Evolutionary conservation across 37 sponge, comb jelly and placozoan genomes (phyloP).

Genomic region (Beroe forskalii): DNA sequence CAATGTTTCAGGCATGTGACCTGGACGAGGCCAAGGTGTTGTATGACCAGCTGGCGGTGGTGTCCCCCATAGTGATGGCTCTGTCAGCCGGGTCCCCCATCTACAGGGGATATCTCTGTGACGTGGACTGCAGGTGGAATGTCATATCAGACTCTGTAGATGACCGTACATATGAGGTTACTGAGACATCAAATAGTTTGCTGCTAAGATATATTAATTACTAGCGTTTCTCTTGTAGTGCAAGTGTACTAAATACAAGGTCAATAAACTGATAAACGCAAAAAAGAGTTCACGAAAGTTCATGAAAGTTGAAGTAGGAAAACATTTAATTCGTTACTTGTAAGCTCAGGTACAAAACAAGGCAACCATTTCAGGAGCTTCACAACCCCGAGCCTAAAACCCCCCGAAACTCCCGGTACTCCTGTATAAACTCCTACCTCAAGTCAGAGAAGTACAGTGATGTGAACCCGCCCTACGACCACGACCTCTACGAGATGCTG

Average conservation of each 20-base stretch:
- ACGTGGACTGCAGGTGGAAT: constrained; percentile 82
- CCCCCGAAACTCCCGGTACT: constrained; percentile 3
- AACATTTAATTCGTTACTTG: too few relatives aligned
- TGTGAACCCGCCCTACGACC: constrained; percentile 68
- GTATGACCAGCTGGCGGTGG: constrained; percentile 88
- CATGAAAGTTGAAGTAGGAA: too few relatives aligned
- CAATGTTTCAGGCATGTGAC: constrained; percentile 75
- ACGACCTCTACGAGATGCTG: constrained; percentile 72
- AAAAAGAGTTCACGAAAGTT: too few relatives aligned
- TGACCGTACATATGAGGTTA: constrained; percentile 83
- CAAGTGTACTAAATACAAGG: too few relatives aligned
- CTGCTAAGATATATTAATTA: too few relatives aligned
- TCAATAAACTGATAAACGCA: too few relatives aligned
- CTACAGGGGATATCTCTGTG: constrained; percentile 82
- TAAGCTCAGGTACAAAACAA: too few relatives aligned
- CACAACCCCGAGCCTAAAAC: neutral
- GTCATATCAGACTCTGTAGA: constrained; percentile 85
- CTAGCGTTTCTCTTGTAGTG: too few relatives aligned
- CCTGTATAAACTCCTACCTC: constrained; percentile 78
- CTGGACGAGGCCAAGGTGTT: constrained; percentile 79
- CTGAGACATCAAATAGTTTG: too few relatives aligned
- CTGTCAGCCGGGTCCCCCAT: constrained; percentile 84
- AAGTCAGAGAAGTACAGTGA: constrained; percentile 82
- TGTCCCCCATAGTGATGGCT: constrained; percentile 88
- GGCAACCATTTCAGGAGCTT: constrained; percentile 17